These are phyloP conservation scores for Machimus atricapillus DNA, from an alignment of 2,888 invertebrate genomes.

Conservation along the genomic window DNA sequence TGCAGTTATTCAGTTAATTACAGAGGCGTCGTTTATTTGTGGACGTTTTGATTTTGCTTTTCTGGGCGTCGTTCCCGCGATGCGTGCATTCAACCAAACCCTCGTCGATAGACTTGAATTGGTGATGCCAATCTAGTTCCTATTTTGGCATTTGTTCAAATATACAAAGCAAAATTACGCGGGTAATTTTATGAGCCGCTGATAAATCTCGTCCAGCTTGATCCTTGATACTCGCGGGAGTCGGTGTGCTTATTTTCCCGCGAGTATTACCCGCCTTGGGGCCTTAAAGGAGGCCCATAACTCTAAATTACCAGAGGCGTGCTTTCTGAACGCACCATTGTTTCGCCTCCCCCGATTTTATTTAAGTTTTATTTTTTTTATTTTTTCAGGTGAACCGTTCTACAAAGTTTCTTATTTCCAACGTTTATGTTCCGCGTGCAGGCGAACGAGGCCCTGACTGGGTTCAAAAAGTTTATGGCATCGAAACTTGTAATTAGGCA, in stretches of 20 bases:
- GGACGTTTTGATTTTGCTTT: background rate
- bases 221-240: background rate
- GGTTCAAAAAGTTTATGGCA: constrained; percentile 25
- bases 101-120: background rate
- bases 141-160: background rate
- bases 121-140: background rate
- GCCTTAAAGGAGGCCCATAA: background rate
- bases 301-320: constrained; percentile 19
- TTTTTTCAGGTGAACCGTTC: background rate
- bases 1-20: constrained; percentile 37
- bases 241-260: background rate
- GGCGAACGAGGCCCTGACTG: background rate
- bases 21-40: background rate
- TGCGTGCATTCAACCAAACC: background rate
- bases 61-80: background rate
- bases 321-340: constrained; percentile 7
- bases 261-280: background rate
- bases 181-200: constrained; percentile 3
- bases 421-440: background rate
- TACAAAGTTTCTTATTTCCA: constrained; percentile 33
- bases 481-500: constrained; percentile 43
- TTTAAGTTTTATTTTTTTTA: background rate
- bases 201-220: background rate
- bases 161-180: background rate
- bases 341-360: background rate